Percentiles rank a stretch among this genome's conserved stretches.
Conservation (phyloP, 2,113 vertebrate species). For the Pitta sordida region DNA sequence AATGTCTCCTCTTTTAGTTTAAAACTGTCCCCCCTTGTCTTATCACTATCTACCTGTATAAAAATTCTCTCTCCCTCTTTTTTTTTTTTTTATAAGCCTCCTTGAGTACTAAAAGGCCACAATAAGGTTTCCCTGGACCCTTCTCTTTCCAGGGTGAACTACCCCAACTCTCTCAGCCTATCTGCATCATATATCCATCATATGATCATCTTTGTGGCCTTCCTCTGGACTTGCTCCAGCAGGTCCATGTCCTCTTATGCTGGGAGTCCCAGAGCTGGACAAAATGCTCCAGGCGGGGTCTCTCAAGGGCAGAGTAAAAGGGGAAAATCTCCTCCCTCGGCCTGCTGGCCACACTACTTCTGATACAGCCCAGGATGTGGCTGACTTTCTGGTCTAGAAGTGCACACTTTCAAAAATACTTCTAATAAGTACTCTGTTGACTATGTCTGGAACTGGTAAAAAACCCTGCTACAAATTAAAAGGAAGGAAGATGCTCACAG, state of each 20-base stretch:
- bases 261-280: neutral
- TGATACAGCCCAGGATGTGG: neutral
- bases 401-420: neutral
- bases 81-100: neutral
- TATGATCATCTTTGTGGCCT: neutral
- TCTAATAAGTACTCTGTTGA: neutral
- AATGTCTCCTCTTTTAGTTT: neutral
- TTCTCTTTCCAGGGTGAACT: neutral
- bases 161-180: neutral
- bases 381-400: neutral
- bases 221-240: neutral
- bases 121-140: neutral
- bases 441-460: neutral
- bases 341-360: neutral
- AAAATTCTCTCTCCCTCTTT: neutral
- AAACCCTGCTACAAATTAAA: neutral
- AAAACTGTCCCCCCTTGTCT: neutral
- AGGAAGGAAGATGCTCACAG: neutral
- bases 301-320: neutral
- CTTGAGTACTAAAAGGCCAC: neutral
- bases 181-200: neutral
- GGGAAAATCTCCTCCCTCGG: neutral
- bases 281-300: neutral
- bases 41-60: neutral
- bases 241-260: neutral